Evolutionary conservation across 1,140 invertebrate genomes (phyloP).

Genomic region (Cheumatopsyche charites): DNA sequence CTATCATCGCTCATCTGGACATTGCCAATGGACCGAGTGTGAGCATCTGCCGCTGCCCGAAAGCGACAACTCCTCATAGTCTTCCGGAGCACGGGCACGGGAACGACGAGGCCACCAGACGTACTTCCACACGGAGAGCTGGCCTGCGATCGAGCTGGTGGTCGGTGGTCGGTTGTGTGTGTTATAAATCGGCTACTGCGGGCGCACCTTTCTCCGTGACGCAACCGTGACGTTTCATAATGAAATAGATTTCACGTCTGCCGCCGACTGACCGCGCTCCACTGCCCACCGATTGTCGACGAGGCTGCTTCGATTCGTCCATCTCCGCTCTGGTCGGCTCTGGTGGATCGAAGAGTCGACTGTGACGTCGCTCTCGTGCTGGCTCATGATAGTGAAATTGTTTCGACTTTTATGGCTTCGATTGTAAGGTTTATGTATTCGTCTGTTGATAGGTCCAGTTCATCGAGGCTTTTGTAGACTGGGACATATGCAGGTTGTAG

Average conservation of each 20-base stretch:
- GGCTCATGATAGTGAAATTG: neutral
- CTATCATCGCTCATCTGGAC: too few species aligned
- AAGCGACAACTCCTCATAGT: too few species aligned
- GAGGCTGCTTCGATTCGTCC: neutral
- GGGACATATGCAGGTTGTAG: too few species aligned
- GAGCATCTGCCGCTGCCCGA: too few species aligned
- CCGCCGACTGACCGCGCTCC: constrained; percentile 6
- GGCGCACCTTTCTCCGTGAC: constrained; percentile 32
- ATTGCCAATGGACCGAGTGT: too few species aligned
- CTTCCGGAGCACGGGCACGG: too few species aligned
- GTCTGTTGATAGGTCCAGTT: too few species aligned
- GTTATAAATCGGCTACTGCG: constrained; percentile 12
- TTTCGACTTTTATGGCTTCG: too few species aligned
- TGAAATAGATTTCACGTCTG: constrained; percentile 34
- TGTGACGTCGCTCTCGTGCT: neutral
- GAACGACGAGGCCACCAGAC: too few species aligned
- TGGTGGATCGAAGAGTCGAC: neutral
- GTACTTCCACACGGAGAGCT: neutral
- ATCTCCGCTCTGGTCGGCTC: neutral
- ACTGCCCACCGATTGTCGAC: constrained; percentile 8
- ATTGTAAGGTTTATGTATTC: too few species aligned
- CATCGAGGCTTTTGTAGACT: too few species aligned
- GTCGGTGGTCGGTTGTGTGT: neutral
- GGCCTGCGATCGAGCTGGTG: neutral
- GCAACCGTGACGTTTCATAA: constrained; percentile 30